Conservation (phyloP, 2,113 vertebrate species). For the Montifringilla adamsi region DNA sequence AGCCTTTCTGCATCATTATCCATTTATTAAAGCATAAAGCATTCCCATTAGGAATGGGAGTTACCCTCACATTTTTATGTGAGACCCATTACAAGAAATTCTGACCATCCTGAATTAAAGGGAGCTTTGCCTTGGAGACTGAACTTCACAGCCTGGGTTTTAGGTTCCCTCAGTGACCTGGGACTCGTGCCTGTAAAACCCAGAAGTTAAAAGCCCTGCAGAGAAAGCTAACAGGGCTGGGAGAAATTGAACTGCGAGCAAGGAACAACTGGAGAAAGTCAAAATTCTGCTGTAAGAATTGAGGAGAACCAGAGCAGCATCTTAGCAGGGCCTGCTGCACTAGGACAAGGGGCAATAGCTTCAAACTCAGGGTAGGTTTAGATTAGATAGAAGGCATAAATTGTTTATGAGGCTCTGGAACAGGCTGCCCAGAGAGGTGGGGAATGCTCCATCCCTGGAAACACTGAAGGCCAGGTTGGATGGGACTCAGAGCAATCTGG, state of each 20-base stretch:
- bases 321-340: background rate
- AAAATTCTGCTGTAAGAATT: background rate
- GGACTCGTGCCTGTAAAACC: background rate
- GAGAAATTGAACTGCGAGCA: background rate
- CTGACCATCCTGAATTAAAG: background rate
- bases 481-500: fast-evolving
- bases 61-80: background rate
- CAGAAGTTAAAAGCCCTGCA: background rate
- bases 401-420: background rate
- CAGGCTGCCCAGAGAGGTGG: background rate
- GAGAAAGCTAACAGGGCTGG: background rate
- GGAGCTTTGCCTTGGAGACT: conserved; percentile 2
- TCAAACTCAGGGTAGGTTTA: background rate
- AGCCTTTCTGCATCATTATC: background rate
- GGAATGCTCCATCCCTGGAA: background rate
- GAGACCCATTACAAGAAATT: background rate
- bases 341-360: background rate
- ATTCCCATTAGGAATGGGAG: background rate
- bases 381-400: no score
- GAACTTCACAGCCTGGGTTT: background rate
- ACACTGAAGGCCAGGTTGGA: fast-evolving
- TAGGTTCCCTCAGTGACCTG: background rate
- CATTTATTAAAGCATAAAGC: background rate
- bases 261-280: background rate
- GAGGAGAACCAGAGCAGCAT: background rate